Conservation (phyloP, 1,140 invertebrate genomes). For the Aphelenchoides fujianensis region DNA sequence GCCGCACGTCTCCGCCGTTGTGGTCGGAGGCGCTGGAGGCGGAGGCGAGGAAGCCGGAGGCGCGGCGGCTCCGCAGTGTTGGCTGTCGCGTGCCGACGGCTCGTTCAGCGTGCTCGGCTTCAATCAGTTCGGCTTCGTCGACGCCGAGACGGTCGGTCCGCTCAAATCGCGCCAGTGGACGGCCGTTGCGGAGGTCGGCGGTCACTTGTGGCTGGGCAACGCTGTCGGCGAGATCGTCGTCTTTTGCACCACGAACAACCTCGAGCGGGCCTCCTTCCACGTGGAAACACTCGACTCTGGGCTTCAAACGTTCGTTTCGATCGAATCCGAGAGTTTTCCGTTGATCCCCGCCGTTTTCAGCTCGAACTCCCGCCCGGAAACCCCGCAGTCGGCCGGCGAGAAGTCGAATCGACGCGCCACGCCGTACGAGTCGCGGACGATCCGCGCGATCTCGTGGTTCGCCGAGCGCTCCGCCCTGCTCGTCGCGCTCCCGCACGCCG, state of each 20-base stretch:
- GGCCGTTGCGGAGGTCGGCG: slow-evolving; percentile 20
- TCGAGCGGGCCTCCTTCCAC: slow-evolving; percentile 13
- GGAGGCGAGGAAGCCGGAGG: neutral
- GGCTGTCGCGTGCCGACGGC: slow-evolving; percentile 25
- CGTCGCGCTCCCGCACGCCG: slow-evolving; percentile 23
- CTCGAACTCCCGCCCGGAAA: too few relatives aligned
- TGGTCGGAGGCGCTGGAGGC: slow-evolving; percentile 16
- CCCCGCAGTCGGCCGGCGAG: too few relatives aligned
- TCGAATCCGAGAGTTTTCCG: neutral
- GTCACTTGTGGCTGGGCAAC: slow-evolving; percentile 24
- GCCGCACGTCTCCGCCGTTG: slow-evolving; percentile 1
- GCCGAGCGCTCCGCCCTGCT: slow-evolving; percentile 18
- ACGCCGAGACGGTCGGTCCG: slow-evolving; percentile 8
- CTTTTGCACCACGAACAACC: slow-evolving; percentile 1
- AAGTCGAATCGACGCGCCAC: too few relatives aligned
- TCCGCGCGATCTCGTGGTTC: slow-evolving; percentile 19
- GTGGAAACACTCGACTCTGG: neutral
- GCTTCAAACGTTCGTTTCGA: neutral
- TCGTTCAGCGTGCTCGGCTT: slow-evolving; percentile 17
- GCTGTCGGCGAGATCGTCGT: slow-evolving; percentile 15
- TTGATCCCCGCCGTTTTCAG: too few relatives aligned
- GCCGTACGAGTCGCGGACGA: neutral
- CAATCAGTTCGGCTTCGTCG: slow-evolving; percentile 34
- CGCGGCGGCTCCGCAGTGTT: slow-evolving; percentile 21
- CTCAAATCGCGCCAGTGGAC: slow-evolving; percentile 8